A percentile compares a stretch with the other conserved stretches of the same genome.
Evolutionary conservation across 2,797 vertebrate species (phyloP).

Genomic region (Peromyscus aztecus): DNA sequence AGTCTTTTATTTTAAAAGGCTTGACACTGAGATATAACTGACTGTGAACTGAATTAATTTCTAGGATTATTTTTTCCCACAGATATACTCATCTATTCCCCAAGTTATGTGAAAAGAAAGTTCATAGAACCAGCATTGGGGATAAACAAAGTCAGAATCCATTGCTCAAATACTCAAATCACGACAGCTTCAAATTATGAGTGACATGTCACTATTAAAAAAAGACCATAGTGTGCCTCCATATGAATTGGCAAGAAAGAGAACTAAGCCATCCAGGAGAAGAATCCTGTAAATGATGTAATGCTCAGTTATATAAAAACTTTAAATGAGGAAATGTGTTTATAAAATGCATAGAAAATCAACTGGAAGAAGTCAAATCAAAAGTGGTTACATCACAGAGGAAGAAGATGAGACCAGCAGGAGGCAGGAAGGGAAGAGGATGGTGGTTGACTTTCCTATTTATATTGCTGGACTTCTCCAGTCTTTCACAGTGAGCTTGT

Average conservation of each 20-base stretch:
- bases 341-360: constrained; percentile 32
- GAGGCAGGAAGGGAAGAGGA: background rate
- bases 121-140: background rate
- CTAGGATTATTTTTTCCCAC: background rate
- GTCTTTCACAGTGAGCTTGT: background rate
- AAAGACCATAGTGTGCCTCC: background rate
- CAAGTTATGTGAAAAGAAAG: constrained; percentile 15
- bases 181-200: background rate
- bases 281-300: background rate
- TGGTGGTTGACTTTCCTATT: background rate
- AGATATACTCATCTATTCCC: background rate
- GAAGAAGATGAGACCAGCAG: background rate
- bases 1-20: background rate
- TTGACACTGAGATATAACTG: background rate
- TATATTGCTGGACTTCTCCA: background rate
- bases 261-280: background rate
- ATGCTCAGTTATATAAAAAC: background rate
- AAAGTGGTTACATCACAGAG: background rate
- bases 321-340: background rate
- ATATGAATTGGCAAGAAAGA: background rate
- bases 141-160: background rate
- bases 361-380: background rate
- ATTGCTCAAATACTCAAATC: background rate
- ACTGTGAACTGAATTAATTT: constrained; percentile 2
- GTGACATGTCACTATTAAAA: background rate